These are phyloP conservation scores for Hyaena hyaena DNA, from an alignment of 2,113 vertebrate genomes.

Conservation along the genomic window DNA sequence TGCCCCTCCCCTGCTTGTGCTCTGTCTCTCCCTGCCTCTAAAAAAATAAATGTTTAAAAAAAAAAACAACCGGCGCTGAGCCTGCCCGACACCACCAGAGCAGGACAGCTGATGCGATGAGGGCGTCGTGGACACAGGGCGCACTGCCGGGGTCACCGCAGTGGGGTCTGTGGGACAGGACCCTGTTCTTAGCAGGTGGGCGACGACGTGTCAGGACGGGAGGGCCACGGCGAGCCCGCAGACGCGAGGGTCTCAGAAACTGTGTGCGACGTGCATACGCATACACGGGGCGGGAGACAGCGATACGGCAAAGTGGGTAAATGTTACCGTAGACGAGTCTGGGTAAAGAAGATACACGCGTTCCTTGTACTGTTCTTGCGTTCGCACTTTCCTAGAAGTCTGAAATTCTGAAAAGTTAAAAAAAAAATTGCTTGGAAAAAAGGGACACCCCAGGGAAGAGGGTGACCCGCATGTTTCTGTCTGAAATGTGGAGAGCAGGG, in stretches of 20 bases:
- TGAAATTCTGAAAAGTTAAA: neutral
- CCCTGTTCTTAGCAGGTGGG: neutral
- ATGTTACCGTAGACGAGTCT: neutral
- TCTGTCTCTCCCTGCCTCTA: no score
- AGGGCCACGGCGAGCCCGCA: neutral
- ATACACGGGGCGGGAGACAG: neutral
- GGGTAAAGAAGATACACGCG: neutral
- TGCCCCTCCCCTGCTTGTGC: no score
- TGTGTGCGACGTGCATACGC: neutral
- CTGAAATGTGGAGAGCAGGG: neutral
- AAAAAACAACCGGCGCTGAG: neutral
- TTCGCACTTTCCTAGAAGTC: neutral
- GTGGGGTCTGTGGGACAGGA: neutral
- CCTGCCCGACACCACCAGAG: neutral
- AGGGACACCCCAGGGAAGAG: neutral
- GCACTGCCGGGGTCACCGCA: neutral
- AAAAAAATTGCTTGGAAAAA: neutral
- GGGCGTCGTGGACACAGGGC: neutral
- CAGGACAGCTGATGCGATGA: neutral
- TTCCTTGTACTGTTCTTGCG: neutral
- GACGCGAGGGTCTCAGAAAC: neutral
- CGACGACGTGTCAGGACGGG: neutral
- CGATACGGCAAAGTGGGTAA: accelerated
- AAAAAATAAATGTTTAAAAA: no score
- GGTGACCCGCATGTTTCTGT: neutral